These are phyloP conservation scores for Pontoporia blainvillei DNA, from an alignment of 2,113 vertebrate species.

Conservation along the genomic window DNA sequence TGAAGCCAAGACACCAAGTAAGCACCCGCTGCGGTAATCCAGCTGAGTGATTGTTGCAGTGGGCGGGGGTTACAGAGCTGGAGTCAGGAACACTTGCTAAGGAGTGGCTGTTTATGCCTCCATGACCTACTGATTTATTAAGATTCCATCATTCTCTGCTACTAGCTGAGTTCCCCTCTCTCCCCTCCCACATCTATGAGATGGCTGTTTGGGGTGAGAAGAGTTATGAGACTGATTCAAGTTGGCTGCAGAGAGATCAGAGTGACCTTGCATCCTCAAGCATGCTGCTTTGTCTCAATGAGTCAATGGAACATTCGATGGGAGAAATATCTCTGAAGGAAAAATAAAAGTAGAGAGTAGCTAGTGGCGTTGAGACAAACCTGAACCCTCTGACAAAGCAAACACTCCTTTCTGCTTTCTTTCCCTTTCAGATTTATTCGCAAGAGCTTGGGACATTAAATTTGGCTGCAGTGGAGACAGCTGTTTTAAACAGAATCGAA, in stretches of 20 bases:
- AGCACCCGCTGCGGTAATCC: not conserved
- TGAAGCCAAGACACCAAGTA: not conserved
- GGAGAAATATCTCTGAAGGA: not conserved
- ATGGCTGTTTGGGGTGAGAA: not conserved
- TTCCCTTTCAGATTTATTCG: slow-evolving; percentile 42
- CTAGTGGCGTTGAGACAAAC: not conserved
- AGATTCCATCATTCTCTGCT: not conserved
- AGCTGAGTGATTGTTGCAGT: too few species aligned
- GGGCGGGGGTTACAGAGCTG: not conserved
- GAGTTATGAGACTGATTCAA: not conserved
- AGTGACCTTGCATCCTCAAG: not conserved
- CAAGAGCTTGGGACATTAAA: slow-evolving; percentile 48
- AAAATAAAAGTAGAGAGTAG: not conserved
- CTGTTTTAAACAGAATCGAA: slow-evolving; percentile 67
- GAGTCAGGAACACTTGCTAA: not conserved
- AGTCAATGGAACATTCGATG: not conserved
- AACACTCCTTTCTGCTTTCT: not conserved
- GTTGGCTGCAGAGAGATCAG: not conserved
- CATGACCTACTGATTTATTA: not conserved
- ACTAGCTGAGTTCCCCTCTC: not conserved
- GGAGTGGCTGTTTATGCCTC: not conserved
- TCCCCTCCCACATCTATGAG: not conserved
- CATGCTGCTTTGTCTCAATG: not conserved
- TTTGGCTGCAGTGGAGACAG: slow-evolving; percentile 67
- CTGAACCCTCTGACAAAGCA: not conserved